A percentile compares a stretch with the other conserved stretches of the same genome.
phyloP scores from a whole-genome alignment of 2,113 vertebrate genomes.

The Cairina moschata region DNA sequence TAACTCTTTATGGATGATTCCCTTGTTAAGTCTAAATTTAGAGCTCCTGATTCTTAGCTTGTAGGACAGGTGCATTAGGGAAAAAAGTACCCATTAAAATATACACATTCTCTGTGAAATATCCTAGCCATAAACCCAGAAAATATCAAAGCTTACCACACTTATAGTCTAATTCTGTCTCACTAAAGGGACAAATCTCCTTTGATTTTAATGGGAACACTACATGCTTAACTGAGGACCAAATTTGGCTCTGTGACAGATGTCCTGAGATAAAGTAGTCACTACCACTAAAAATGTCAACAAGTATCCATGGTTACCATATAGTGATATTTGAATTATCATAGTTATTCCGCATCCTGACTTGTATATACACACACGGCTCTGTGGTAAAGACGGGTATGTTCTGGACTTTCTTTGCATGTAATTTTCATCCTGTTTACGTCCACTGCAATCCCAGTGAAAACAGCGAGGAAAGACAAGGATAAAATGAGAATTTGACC shows the following conservation, averaged over 20 bases:
- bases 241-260: conserved; percentile 71
- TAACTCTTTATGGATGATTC: not conserved
- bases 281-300: conserved; percentile 62
- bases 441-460: not conserved
- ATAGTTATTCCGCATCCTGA: not conserved
- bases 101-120: not conserved
- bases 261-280: conserved; percentile 66
- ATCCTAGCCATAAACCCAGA: not conserved
- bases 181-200: conserved; percentile 14
- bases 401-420: not conserved
- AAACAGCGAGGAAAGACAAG: not conserved
- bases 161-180: conserved; percentile 3
- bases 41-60: not conserved
- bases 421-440: not conserved
- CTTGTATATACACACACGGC: not conserved
- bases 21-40: not conserved
- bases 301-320: conserved; percentile 69
- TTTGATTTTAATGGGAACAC: conserved; percentile 47
- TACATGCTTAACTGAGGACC: conserved; percentile 35
- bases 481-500: not conserved
- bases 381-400: not conserved
- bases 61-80: not conserved
- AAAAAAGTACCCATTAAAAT: not conserved
- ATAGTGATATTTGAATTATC: conserved; percentile 44
- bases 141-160: not conserved